Evolutionary conservation across 92 coral and sea anemone genomes (phyloP).

Genomic region (Epizoanthus rinbou): DNA sequence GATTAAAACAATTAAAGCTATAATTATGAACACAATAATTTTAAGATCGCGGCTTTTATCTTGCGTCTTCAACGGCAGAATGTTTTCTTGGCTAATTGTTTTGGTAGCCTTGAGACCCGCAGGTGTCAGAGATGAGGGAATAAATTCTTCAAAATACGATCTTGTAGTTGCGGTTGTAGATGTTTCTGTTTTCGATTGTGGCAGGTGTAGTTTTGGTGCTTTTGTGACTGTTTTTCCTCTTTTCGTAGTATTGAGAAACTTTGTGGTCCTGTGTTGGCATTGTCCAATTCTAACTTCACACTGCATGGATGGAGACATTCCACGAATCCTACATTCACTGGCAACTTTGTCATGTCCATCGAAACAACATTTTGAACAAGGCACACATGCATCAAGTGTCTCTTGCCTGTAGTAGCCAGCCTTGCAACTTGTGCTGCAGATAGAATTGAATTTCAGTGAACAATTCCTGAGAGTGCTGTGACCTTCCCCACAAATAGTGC

Average conservation of each 20-base stretch:
- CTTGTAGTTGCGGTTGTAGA: too few species aligned
- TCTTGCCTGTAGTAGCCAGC: background rate
- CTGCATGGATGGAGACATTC: background rate
- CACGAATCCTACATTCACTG: background rate
- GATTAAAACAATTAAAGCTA: too few species aligned
- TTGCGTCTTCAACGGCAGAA: too few species aligned
- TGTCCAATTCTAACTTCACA: background rate
- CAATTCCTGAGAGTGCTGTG: background rate
- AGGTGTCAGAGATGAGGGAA: too few species aligned
- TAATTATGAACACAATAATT: too few species aligned
- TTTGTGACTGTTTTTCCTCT: background rate
- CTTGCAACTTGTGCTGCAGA: background rate
- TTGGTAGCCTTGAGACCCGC: too few species aligned
- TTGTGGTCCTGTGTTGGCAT: background rate
- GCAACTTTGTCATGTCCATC: background rate
- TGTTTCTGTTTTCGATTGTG: background rate
- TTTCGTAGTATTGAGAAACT: background rate
- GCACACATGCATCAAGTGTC: background rate
- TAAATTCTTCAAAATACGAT: too few species aligned
- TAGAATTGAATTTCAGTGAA: background rate
- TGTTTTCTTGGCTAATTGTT: too few species aligned
- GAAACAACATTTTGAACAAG: conserved; percentile 11
- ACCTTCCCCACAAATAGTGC: background rate
- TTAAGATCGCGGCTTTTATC: too few species aligned
- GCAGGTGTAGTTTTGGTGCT: background rate